Evolutionary conservation across 1,140 invertebrate genomes (phyloP).

Genomic region (Steinernema feltiae): DNA sequence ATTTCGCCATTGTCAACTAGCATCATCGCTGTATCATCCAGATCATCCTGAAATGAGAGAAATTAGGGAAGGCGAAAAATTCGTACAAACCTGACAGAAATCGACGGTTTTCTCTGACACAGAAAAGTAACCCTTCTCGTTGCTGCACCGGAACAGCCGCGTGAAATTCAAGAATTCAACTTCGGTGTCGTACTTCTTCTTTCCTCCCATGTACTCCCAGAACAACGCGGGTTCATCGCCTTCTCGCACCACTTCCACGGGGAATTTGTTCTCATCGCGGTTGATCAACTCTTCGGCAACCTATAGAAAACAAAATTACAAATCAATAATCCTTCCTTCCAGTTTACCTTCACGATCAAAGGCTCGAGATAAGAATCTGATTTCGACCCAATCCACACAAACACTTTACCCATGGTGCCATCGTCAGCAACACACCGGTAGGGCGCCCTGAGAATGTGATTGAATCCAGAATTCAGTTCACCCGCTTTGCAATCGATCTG

Average conservation of each 20-base stretch:
- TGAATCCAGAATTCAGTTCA: constrained; percentile 61
- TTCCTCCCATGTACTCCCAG: constrained; percentile 88
- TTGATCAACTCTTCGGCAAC: constrained; percentile 54
- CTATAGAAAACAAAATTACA: constrained; percentile 69
- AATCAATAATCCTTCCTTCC: constrained; percentile 67
- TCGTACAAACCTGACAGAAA: constrained; percentile 81
- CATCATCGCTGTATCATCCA: constrained; percentile 99
- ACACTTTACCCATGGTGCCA: constrained; percentile 84
- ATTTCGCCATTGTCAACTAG: constrained; percentile 95
- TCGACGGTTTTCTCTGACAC: constrained; percentile 99
- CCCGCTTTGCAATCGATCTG: constrained; percentile 63
- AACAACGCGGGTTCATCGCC: constrained; percentile 98
- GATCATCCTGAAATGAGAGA: constrained; percentile 71
- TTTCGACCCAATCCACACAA: constrained; percentile 91
- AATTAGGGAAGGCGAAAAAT: background rate
- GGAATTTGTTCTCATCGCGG: constrained; percentile 42
- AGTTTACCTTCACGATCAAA: constrained; percentile 67
- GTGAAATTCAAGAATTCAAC: constrained; percentile 89
- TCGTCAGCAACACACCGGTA: constrained; percentile 64
- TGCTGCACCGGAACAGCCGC: constrained; percentile 91
- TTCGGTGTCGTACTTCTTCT: constrained; percentile 80
- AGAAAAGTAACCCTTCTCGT: constrained; percentile 97
- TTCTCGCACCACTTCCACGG: constrained; percentile 77
- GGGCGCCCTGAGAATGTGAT: constrained; percentile 56
- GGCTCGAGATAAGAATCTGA: constrained; percentile 75